Percentiles rank a stretch among this genome's conserved stretches.
Evolutionary conservation across 2,888 invertebrate genomes (phyloP).

Genomic region (Mystacides longicornis): DNA sequence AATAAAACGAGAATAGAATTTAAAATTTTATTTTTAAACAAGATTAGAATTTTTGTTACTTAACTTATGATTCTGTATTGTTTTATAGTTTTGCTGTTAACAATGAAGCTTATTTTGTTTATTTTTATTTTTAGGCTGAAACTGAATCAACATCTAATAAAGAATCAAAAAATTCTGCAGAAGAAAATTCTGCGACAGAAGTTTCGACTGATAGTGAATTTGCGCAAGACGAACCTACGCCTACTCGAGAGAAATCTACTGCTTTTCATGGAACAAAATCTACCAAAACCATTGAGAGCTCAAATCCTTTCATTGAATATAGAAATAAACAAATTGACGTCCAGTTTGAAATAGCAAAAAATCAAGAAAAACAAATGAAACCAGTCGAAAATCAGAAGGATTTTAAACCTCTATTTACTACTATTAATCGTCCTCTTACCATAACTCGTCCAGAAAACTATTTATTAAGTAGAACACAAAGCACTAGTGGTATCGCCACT

Average conservation of each 20-base stretch:
- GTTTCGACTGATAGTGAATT: constrained; percentile 91
- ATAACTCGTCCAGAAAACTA: constrained; percentile 54
- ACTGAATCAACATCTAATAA: constrained; percentile 49
- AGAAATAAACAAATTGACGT: constrained; percentile 14
- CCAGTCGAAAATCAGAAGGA: constrained; percentile 20
- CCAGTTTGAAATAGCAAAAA: constrained; percentile 7
- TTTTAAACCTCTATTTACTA: constrained; percentile 11
- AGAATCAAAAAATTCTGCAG: constrained; percentile 64
- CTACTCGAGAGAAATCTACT: background rate
- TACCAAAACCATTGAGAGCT: background rate
- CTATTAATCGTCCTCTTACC: constrained; percentile 12
- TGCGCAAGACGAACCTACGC: constrained; percentile 32
- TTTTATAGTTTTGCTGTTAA: background rate
- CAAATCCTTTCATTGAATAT: constrained; percentile 64
- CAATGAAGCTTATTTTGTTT: background rate
- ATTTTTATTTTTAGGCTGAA: constrained; percentile 48
- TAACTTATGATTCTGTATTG: too few relatives aligned
- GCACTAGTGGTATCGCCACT: constrained; percentile 81
- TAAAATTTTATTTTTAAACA: too few relatives aligned
- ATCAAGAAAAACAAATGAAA: background rate
- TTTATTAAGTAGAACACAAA: constrained; percentile 72
- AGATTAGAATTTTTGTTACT: too few relatives aligned
- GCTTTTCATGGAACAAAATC: background rate
- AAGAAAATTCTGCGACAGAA: constrained; percentile 82
- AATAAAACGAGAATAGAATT: too few relatives aligned